phyloP scores from a whole-genome alignment of 2,888 invertebrate species.

The Parasteatoda lunata region DNA sequence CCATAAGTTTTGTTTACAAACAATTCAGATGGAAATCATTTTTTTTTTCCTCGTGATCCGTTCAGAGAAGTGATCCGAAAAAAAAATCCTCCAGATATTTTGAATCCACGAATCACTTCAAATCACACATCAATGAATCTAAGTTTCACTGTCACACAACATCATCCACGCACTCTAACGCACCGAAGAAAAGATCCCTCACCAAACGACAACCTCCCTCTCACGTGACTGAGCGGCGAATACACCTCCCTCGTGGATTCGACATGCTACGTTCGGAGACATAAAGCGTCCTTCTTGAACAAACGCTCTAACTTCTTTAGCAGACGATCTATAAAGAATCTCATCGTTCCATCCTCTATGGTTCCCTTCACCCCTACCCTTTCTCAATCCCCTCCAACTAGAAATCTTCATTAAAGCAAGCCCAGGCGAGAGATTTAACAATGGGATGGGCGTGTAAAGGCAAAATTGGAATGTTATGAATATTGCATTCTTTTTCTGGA shows the following conservation, averaged over 20 bases:
- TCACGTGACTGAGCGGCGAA: background rate
- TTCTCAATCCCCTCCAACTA: background rate
- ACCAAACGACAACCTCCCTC: background rate
- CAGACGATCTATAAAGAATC: constrained; percentile 37
- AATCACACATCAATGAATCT: background rate
- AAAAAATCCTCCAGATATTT: no score
- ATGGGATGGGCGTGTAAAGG: no score
- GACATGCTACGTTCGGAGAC: background rate
- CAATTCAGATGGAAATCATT: background rate
- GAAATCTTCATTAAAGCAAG: background rate
- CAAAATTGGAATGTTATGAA: no score
- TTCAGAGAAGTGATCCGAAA: background rate
- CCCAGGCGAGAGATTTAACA: no score
- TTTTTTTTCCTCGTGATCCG: background rate
- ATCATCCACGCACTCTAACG: background rate
- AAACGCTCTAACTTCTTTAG: background rate
- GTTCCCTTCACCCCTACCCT: background rate
- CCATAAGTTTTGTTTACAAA: no score
- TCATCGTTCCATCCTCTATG: background rate
- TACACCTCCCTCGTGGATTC: background rate
- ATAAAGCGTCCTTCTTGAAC: background rate
- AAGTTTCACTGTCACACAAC: background rate
- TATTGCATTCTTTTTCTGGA: no score
- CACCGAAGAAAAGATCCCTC: background rate
- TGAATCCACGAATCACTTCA: background rate